Conservation (phyloP, 2,797 vertebrate species). For the Picus viridis region DNA sequence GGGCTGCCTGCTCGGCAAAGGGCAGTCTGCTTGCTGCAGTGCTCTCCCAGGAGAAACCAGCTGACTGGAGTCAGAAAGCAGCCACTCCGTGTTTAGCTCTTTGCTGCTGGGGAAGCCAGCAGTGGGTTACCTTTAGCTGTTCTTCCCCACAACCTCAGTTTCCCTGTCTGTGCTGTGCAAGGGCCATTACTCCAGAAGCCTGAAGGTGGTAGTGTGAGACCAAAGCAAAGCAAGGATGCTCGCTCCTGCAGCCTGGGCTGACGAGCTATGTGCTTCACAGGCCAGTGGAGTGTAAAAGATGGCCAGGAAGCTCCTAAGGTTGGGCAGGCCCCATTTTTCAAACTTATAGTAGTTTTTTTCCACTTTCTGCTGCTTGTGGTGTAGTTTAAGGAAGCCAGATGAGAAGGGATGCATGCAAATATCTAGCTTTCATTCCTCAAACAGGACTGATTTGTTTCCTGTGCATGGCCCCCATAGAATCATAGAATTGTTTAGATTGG, state of each 20-base stretch:
- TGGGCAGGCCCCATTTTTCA: slow-evolving; percentile 16
- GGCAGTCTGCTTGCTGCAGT: background rate
- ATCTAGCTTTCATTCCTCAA: background rate
- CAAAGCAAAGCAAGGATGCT: background rate
- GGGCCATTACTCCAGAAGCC: slow-evolving; percentile 11
- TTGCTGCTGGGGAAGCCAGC: background rate
- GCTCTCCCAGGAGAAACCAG: background rate
- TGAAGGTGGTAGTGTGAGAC: slow-evolving; percentile 65
- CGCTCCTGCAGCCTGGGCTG: background rate
- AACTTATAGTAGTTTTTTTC: background rate
- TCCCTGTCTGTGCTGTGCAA: background rate
- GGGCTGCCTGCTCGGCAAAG: background rate
- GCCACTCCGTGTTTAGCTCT: background rate
- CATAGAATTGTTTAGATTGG: no score
- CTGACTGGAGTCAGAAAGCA: background rate
- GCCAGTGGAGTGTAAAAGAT: background rate
- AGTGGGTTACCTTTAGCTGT: background rate
- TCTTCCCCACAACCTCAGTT: background rate
- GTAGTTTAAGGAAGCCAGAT: background rate
- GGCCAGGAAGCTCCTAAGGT: background rate
- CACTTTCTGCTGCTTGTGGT: background rate
- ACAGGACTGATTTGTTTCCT: background rate
- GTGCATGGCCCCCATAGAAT: background rate
- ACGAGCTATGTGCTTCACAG: background rate
- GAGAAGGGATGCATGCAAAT: background rate